A percentile compares a stretch with the other conserved stretches of the same genome.
Conservation (phyloP, 2,797 vertebrate genomes). For the Galaxias olidus region DNA sequence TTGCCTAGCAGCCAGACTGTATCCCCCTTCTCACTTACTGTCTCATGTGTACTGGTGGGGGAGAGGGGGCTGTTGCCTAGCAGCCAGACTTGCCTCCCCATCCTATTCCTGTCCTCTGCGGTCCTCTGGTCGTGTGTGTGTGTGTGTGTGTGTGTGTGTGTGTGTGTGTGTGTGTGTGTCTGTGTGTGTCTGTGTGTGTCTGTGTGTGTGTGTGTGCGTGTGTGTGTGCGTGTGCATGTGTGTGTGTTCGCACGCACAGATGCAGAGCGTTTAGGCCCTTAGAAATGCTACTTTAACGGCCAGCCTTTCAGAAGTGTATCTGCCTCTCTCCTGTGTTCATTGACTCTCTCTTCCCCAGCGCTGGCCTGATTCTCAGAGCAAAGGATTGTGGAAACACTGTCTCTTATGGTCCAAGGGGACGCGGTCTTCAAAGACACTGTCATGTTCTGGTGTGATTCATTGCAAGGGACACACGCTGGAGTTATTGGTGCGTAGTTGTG, state of each 20-base stretch:
- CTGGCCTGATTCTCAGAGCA: conserved; percentile 43
- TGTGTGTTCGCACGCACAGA: too few species aligned
- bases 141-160: too few species aligned
- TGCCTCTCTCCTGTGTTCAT: conserved; percentile 17
- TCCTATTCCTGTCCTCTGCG: conserved; percentile 9
- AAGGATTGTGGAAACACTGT: conserved; percentile 42
- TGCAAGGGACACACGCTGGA: conserved; percentile 24
- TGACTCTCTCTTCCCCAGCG: neutral
- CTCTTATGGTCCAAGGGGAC: conserved; percentile 24
- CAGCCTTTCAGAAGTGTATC: conserved; percentile 33
- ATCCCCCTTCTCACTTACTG: too few species aligned
- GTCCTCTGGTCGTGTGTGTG: too few species aligned
- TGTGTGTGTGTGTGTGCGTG: too few species aligned
- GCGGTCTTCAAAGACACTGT: conserved; percentile 35
- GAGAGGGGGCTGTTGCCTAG: too few species aligned
- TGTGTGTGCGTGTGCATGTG: too few species aligned
- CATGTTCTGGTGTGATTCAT: conserved; percentile 44
- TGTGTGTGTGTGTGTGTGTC: too few species aligned
- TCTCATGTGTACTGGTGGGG: too few species aligned
- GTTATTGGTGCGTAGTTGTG: conserved; percentile 9
- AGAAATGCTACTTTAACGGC: conserved; percentile 42
- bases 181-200: too few species aligned
- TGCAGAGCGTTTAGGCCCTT: too few species aligned
- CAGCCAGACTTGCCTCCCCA: conserved; percentile 25
- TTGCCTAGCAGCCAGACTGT: too few species aligned